Evolutionary conservation across 1,140 invertebrate genomes (phyloP), one percentile per base, ranked within the genome.

Genomic region (Conopomorpha cramerella): DNA sequence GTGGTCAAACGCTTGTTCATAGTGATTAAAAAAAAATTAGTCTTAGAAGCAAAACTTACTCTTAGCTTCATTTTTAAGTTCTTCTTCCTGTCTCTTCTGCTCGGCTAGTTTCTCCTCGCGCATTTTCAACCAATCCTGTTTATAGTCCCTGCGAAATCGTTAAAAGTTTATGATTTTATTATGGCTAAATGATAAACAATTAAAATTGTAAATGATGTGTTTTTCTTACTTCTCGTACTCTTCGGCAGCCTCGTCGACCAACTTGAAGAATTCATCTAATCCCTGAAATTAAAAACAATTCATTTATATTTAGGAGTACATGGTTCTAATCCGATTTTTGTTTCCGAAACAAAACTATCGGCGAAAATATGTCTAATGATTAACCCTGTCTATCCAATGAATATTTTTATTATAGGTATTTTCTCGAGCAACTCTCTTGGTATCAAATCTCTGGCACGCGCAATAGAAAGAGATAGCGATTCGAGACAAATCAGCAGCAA

Each of bases 151-250:
- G 42, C 14, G 79, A 80, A 45, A 60, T 44, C 41, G 43, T 43
- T 43, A 40, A 34, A 29, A 30, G 4, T 23, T 23, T 6, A 23
- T 4, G 10, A 23, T 10, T 23, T 23, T 4, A 23, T 10, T 4
- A 6, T 6, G 19, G 10, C 10, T 23, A 23, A 10, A 23, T 23
- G 4, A 6, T 6, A 6, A 4, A 23, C 10, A 6, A 6, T 23
- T 4, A 4, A 23, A 23, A 23, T 4, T 23, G 19, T 23, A 23
- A 10, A 6, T 23, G 4, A 23, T 23, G 4, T 23, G 7, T 16
- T 16, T 2, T 16, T 23, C 60, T 77, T 79, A 90, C 87, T 62
- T 84, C 68, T 90, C 83, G 73, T 91, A 93, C 73, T 92, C 88
- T 16, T 77, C 64, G 0, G 80, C 82, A 13, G 88, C 86, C 47